These are phyloP conservation scores for Sabatieria punctata DNA, from an alignment of 2,888 invertebrate species.

Conservation along the genomic window DNA sequence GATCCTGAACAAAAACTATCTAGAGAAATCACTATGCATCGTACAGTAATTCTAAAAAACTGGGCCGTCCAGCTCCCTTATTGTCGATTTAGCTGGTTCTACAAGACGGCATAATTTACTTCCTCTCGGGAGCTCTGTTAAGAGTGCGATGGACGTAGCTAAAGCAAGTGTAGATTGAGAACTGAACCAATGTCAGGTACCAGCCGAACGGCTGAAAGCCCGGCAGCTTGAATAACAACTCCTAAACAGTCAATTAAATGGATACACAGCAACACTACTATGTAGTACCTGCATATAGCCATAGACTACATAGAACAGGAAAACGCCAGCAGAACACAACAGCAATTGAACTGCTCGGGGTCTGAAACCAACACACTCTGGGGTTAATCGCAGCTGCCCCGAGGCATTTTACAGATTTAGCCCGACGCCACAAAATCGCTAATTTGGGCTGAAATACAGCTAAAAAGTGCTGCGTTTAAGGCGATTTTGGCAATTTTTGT, in stretches of 20 bases:
- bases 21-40: conserved; percentile 1
- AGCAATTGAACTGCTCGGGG: conserved; percentile 50
- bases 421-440: too few relatives aligned
- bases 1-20: conserved; percentile 45
- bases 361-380: too few relatives aligned
- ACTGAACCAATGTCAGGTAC: conserved; percentile 79
- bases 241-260: conserved; percentile 38
- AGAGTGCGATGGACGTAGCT: conserved; percentile 55
- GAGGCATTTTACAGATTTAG: too few relatives aligned
- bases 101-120: too few relatives aligned
- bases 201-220: conserved; percentile 75
- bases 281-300: conserved; percentile 55
- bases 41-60: neutral
- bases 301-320: conserved; percentile 69
- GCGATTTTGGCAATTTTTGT: too few relatives aligned
- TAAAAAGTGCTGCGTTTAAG: too few relatives aligned
- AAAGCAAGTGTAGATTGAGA: conserved; percentile 63
- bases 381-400: too few relatives aligned
- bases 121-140: conserved; percentile 41
- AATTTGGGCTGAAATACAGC: too few relatives aligned
- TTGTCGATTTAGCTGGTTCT: too few relatives aligned
- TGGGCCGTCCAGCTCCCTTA: too few relatives aligned
- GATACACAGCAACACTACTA: neutral
- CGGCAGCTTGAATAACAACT: conserved; percentile 72
- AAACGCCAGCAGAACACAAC: conserved; percentile 58